Conservation (phyloP, 2,797 vertebrate genomes). For the Bryconaethiops microstoma region DNA sequence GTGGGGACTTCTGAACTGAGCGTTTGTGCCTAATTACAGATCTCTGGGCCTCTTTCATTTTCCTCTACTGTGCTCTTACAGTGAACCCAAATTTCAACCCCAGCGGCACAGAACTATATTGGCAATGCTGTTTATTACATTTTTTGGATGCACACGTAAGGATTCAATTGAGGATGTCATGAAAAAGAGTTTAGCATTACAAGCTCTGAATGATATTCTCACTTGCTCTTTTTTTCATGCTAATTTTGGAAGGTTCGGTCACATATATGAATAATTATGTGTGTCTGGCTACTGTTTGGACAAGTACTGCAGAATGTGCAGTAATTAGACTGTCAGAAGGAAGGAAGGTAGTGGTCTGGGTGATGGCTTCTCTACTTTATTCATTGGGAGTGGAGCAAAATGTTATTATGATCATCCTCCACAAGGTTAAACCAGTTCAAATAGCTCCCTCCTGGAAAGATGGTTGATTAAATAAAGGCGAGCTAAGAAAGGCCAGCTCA, state of each 20-base stretch:
- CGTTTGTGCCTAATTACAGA: slow-evolving; percentile 72
- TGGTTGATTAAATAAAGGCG: slow-evolving; percentile 72
- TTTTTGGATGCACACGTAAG: slow-evolving; percentile 35
- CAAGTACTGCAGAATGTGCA: not conserved
- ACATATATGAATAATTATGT: slow-evolving; percentile 19
- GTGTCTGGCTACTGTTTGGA: slow-evolving; percentile 8
- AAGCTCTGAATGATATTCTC: slow-evolving; percentile 51
- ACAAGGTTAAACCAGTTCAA: slow-evolving; percentile 56
- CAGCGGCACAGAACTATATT: slow-evolving; percentile 15
- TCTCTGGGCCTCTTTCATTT: slow-evolving; percentile 57
- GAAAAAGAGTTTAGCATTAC: slow-evolving; percentile 63
- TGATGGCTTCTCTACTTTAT: slow-evolving; percentile 13
- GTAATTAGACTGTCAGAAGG: slow-evolving; percentile 19
- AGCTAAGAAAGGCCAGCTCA: slow-evolving; percentile 64
- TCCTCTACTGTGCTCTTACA: slow-evolving; percentile 64
- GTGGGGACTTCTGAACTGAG: slow-evolving; percentile 51
- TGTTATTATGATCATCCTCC: slow-evolving; percentile 49
- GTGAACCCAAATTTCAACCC: slow-evolving; percentile 23
- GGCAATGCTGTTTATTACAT: slow-evolving; percentile 27
- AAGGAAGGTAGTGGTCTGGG: slow-evolving; percentile 3
- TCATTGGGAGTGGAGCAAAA: slow-evolving; percentile 24
- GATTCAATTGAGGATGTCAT: slow-evolving; percentile 64
- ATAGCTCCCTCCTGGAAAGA: slow-evolving; percentile 31
- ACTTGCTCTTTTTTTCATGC: not conserved
- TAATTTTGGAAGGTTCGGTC: not conserved